These are phyloP conservation scores for Megastigmus dorsalis DNA, from an alignment of 2,888 invertebrate genomes.

Conservation along the genomic window DNA sequence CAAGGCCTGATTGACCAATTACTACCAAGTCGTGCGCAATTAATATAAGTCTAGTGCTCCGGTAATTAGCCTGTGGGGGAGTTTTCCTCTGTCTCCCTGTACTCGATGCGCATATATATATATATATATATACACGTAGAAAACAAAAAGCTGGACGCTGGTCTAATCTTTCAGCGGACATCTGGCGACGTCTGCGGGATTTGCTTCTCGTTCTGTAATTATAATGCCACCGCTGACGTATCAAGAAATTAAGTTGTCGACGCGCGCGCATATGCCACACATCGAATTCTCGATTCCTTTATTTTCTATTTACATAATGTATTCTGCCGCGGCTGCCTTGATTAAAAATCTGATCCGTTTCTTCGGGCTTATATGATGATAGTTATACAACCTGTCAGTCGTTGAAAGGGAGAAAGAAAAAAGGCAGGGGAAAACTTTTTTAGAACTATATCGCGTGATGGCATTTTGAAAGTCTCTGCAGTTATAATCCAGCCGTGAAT, in stretches of 20 bases:
- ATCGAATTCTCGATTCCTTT: neutral
- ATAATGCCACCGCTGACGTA: neutral
- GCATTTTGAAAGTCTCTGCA: too few relatives aligned
- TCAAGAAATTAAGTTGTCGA: constrained; percentile 10
- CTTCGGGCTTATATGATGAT: too few relatives aligned
- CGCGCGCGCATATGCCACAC: neutral
- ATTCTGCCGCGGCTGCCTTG: neutral
- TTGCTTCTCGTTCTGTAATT: neutral
- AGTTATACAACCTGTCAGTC: too few relatives aligned
- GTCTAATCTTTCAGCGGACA: constrained; percentile 6
- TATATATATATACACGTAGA: too few relatives aligned
- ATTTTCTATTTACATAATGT: constrained; percentile 1
- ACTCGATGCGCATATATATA: too few relatives aligned
- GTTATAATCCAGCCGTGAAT: neutral
- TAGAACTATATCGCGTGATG: too few relatives aligned
- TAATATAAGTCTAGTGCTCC: constrained; percentile 29
- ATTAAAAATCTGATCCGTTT: too few relatives aligned
- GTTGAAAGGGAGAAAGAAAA: too few relatives aligned
- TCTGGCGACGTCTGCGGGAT: neutral
- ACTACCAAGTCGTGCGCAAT: constrained; percentile 50
- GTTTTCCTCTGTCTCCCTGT: too few relatives aligned
- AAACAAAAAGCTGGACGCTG: too few relatives aligned
- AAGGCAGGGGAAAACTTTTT: too few relatives aligned
- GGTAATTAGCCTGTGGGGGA: constrained; percentile 33
- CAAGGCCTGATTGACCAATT: constrained; percentile 53